Evolutionary conservation across 2,888 invertebrate genomes (phyloP).

Genomic region (Nudaria mundana): DNA sequence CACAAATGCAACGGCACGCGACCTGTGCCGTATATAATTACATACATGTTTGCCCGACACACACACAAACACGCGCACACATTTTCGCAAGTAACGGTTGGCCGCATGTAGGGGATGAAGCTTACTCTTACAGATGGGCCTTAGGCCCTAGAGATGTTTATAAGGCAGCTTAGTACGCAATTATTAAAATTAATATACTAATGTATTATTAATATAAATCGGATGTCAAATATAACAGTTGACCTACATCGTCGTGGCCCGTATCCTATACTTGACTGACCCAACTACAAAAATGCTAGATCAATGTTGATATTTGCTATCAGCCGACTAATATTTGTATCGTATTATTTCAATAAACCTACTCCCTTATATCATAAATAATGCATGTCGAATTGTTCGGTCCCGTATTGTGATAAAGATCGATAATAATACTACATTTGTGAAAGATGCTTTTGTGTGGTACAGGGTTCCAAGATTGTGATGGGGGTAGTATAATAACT

Average conservation of each 20-base stretch:
- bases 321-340: conserved; percentile 51
- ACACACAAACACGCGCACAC: no score
- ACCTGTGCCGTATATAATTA: no score
- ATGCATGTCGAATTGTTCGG: conserved; percentile 71
- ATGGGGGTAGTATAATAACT: conserved; percentile 7
- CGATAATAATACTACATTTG: conserved; percentile 50
- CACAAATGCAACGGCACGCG: no score
- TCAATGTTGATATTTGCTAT: conserved; percentile 34
- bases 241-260: conserved; percentile 32
- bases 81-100: no score
- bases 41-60: no score
- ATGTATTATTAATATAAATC: no score
- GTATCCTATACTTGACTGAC: conserved; percentile 44
- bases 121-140: no score
- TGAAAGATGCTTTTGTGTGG: conserved; percentile 37
- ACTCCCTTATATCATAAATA: conserved; percentile 70
- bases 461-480: conserved; percentile 12
- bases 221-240: conserved; percentile 20
- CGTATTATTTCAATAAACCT: conserved; percentile 72
- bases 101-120: no score
- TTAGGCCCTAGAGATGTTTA: no score
- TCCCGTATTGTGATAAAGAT: conserved; percentile 53
- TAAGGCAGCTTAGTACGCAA: no score
- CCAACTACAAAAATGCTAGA: conserved; percentile 37
- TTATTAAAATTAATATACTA: no score